phyloP scores from a whole-genome alignment of 2,888 invertebrate species.

The Trichacis sp. region DNA sequence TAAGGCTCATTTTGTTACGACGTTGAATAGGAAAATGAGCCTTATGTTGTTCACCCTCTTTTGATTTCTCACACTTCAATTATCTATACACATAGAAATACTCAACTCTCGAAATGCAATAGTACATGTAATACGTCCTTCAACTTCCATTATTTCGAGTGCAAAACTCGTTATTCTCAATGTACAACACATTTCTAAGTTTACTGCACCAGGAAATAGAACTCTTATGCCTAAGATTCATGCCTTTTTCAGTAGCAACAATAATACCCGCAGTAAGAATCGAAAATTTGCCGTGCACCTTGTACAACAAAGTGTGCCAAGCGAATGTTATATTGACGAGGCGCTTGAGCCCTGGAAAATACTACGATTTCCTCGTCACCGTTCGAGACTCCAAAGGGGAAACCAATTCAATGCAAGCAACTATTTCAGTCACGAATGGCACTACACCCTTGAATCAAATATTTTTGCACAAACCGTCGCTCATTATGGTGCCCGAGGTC shows the following conservation, averaged over 20 bases:
- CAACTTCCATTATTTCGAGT: too few relatives aligned
- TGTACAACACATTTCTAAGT: background rate
- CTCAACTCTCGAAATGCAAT: too few relatives aligned
- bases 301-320: slow-evolving; percentile 89
- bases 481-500: slow-evolving; percentile 83
- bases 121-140: too few relatives aligned
- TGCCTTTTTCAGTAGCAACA: slow-evolving; percentile 69
- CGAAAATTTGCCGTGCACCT: slow-evolving; percentile 85
- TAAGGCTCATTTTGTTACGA: too few relatives aligned
- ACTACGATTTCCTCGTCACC: slow-evolving; percentile 82
- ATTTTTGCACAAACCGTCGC: slow-evolving; percentile 84
- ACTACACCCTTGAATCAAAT: slow-evolving; percentile 86
- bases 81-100: too few relatives aligned
- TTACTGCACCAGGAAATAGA: background rate
- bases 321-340: slow-evolving; percentile 86
- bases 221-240: background rate
- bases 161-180: background rate
- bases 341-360: slow-evolving; percentile 83
- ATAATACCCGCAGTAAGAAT: slow-evolving; percentile 83
- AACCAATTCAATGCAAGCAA: slow-evolving; percentile 80
- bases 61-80: too few relatives aligned
- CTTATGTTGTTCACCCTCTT: too few relatives aligned
- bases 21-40: too few relatives aligned
- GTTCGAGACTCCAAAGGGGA: slow-evolving; percentile 84
- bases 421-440: slow-evolving; percentile 86